Conservation (phyloP, 2,888 invertebrate species). For the Drosophila flavopinicola region DNA sequence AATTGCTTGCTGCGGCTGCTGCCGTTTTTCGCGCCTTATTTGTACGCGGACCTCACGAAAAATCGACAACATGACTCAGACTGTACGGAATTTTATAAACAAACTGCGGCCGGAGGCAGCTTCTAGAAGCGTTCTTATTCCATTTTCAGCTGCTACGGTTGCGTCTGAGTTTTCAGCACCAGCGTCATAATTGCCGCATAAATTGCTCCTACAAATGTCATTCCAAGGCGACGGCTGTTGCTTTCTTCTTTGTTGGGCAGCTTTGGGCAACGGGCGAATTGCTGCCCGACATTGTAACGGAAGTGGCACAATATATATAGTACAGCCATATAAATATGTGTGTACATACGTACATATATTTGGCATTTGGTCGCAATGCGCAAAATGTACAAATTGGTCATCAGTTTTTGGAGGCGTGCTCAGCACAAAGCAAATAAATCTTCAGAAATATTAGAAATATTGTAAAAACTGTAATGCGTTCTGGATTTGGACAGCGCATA, state of each 20-base stretch:
- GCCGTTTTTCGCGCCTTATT: slow-evolving; percentile 74
- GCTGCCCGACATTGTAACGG: slow-evolving; percentile 53
- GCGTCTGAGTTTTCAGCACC: slow-evolving; percentile 29
- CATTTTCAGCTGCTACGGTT: slow-evolving; percentile 22
- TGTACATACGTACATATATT: slow-evolving; percentile 5
- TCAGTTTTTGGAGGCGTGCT: slow-evolving; percentile 43
- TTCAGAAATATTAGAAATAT: slow-evolving; percentile 17
- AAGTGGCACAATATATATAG: slow-evolving; percentile 45
- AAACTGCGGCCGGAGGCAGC: slow-evolving; percentile 49
- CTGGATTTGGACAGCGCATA: slow-evolving; percentile 4
- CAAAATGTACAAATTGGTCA: slow-evolving; percentile 52
- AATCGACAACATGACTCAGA: slow-evolving; percentile 58
- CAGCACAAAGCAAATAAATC: slow-evolving; percentile 21
- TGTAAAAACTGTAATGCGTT: slow-evolving; percentile 17
- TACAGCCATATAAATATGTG: slow-evolving; percentile 19
- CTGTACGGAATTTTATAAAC: slow-evolving; percentile 70
- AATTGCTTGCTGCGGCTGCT: slow-evolving; percentile 21
- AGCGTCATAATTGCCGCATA: slow-evolving; percentile 67
- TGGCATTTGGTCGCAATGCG: slow-evolving; percentile 60
- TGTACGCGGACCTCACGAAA: slow-evolving; percentile 48
- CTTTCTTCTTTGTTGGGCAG: slow-evolving; percentile 61
- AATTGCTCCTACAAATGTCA: slow-evolving; percentile 66
- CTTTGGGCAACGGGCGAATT: slow-evolving; percentile 26
- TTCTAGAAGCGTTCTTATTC: slow-evolving; percentile 38
- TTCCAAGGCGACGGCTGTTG: slow-evolving; percentile 38